Base-by-base conservation (phyloP, 2,113 vertebrate species). In the Peromyscus polionotus region DNA sequence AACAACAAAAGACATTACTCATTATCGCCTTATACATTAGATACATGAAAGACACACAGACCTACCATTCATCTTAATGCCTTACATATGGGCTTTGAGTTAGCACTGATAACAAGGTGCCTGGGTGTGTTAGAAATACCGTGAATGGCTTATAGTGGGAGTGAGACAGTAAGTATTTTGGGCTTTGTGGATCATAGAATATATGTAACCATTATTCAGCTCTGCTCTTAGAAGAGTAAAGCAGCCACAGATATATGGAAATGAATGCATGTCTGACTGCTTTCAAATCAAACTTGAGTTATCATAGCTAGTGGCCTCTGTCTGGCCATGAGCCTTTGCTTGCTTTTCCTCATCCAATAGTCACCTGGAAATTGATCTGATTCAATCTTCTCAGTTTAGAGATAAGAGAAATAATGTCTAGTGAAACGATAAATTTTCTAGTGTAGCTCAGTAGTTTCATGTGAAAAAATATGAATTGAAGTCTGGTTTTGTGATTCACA, bases 251-350 rank as follows among this genome's bases (percentile, higher is more conserved):
- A 61, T 1, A 45, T 36, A 84, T 36, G 57, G 54, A 92, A 88
- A 76, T 94, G 85, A 96, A 24, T 33, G 6, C 77, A 33, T 51
- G 5, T 81, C 70, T 84, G 22, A 42, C 76, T 86, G 28, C 54
- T 19, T 95, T 94, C 93, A 59, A 51, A 57, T 90, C 63, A 90
- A 76, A 73, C 42, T 88, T 93, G n/a, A 86, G 93, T 95, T 96
- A 59, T 22, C 75, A 61, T 39, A 93, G 65, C 31, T 84, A 31
- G 63, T 85, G 4, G 31, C 88, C 51, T 94, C 3, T 68, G 77
- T 95, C 91, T 95, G 70, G 57, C 22, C 16, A 33, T 45, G 22
- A 65, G 67, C 57, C 3, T 88, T 77, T 33, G 3, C 54, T 95
- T 95, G 22, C 70, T 90, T 54, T 87, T 77, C 31, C 9, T 90